Evolutionary conservation across 1,140 invertebrate genomes (phyloP), one percentile per base, ranked within the genome.

Genomic region (Meteorus sp.): DNA sequence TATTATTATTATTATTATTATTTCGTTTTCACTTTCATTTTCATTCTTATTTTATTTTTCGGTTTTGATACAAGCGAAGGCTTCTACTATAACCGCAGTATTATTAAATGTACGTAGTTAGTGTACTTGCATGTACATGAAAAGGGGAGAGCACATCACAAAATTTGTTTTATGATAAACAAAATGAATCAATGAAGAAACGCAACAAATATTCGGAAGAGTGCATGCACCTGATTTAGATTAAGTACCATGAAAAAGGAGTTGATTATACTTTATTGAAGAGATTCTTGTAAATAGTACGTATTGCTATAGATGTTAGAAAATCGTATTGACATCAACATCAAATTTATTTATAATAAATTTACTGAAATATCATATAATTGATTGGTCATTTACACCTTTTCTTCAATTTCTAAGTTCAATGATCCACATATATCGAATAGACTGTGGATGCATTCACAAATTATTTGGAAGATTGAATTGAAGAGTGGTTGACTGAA

Each of bases 281-380:
- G 60, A 70, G 69, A 77, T 74, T 76, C 56, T 79, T n/a, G 75
- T 77, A 78, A 74, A 77, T 77, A 79, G 63, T 59, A 68, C 51
- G 52, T 73, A 67, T 70, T n/a, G n/a, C n/a, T n/a, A 67, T 67
- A 64, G 68, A 65, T 64, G 50, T 66, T 67, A 61, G n/a, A n/a
- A 59, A 66, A 56, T 64, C 67, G 62, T 76, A 74, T 72, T 75
- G 65, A 69, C 57, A 59, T 59, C 67, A 73, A 72, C 66, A 72
- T 74, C 61, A 69, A 72, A 73, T 76, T 77, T 76, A 77, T 76
- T 78, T 76, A 77, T 75, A 78, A 68, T 77, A 78, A 76, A 79
- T 71, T 76, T 50, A 75, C 65, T 66, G 68, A 75, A 76, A 69
- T 70, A 73, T 56, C 65, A 45, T 44, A 70, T n/a, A 39, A 39